Percentiles rank a stretch among this genome's conserved stretches.
Conservation (phyloP, 2,888 invertebrate genomes). For the Blastobasis adustella region DNA sequence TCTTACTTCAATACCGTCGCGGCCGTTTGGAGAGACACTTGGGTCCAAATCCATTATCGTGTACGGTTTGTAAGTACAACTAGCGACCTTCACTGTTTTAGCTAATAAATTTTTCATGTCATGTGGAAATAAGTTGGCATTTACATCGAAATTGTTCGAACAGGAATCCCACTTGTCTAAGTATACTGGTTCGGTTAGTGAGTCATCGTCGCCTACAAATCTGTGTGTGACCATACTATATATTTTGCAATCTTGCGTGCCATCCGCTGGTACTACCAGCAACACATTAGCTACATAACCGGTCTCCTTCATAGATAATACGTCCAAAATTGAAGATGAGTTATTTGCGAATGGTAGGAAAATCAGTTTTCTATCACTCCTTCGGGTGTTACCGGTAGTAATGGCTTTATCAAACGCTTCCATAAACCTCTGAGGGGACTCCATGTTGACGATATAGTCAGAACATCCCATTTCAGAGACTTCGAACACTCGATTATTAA, state of each 20-base stretch:
- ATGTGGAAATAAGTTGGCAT: constrained; percentile 59
- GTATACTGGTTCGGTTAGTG: constrained; percentile 30
- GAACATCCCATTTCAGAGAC: constrained; percentile 64
- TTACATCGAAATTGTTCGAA: constrained; percentile 32
- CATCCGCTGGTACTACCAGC: constrained; percentile 24
- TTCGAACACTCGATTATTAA: constrained; percentile 32
- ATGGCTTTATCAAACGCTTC: constrained; percentile 47
- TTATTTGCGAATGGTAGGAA: constrained; percentile 37
- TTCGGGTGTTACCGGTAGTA: constrained; percentile 47
- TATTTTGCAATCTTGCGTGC: constrained; percentile 21
- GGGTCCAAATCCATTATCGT: constrained; percentile 57
- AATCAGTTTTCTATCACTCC: constrained; percentile 60
- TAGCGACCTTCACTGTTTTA: constrained; percentile 63
- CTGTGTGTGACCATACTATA: constrained; percentile 57
- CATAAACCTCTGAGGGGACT: constrained; percentile 48
- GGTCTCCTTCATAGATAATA: constrained; percentile 43
- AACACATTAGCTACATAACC: constrained; percentile 49
- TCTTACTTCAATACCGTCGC: constrained; percentile 73
- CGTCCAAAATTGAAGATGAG: constrained; percentile 20
- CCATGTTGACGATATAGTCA: constrained; percentile 53
- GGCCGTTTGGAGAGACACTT: constrained; percentile 32
- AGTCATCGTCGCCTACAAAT: constrained; percentile 42
- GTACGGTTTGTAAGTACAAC: constrained; percentile 77
- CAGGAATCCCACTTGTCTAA: constrained; percentile 61
- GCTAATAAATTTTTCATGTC: constrained; percentile 60